A percentile compares a stretch with the other conserved stretches of the same genome.
These are phyloP conservation scores for Balearica regulorum DNA, from an alignment of 2,797 vertebrate species.

Conservation along the genomic window DNA sequence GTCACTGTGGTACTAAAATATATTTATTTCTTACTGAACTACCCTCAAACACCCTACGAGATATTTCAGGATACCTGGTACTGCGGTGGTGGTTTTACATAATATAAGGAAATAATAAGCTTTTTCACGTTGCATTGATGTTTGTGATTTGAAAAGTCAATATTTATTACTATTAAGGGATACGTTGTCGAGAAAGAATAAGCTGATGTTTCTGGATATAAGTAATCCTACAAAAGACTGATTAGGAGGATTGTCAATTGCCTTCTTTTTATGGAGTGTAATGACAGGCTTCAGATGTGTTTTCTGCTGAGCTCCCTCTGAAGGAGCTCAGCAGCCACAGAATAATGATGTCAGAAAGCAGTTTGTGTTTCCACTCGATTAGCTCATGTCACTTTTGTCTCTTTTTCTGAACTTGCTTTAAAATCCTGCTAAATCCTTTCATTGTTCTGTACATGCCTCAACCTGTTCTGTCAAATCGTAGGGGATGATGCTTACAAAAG, in stretches of 20 bases:
- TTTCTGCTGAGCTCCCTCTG: neutral
- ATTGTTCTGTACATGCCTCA: neutral
- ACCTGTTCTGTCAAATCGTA: neutral
- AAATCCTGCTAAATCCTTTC: neutral
- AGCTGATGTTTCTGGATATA: neutral
- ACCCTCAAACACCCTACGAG: neutral
- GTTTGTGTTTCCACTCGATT: neutral
- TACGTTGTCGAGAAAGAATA: neutral
- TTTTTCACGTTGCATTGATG: neutral
- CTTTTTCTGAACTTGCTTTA: constrained; percentile 3
- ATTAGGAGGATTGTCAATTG: neutral
- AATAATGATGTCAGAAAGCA: constrained; percentile 13
- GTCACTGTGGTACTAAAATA: neutral
- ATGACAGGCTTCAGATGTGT: neutral
- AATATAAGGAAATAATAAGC: neutral
- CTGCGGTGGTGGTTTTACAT: neutral
- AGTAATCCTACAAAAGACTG: neutral
- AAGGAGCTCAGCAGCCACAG: neutral
- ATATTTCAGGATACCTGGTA: neutral
- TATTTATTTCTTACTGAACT: neutral
- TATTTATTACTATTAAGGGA: neutral
- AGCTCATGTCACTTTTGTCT: neutral
- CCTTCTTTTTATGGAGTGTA: neutral
- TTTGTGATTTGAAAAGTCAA: neutral
- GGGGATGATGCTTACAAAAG: neutral